These are phyloP conservation scores for Campylomormyrus tamandua DNA, from an alignment of 2,113 vertebrate species.

Conservation along the genomic window DNA sequence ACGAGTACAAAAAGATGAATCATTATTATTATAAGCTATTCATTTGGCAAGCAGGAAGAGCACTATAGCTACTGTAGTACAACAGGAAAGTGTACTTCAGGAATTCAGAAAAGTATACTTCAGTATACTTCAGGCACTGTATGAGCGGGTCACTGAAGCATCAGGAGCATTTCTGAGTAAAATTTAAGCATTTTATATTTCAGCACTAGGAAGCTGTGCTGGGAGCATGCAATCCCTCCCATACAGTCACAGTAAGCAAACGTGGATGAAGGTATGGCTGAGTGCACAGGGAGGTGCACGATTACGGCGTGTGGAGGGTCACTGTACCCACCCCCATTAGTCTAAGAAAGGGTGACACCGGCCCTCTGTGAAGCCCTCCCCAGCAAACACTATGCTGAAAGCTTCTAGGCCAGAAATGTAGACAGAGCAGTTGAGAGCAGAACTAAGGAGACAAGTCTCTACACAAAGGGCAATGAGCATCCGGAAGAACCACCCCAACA, in stretches of 20 bases:
- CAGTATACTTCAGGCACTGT: not conserved
- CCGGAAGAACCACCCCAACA: not conserved
- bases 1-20: not conserved
- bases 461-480: not conserved
- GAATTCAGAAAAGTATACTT: not conserved
- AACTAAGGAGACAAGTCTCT: not conserved
- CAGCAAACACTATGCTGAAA: not conserved
- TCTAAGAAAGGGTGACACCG: not conserved
- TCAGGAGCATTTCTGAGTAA: not conserved
- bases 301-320: not conserved
- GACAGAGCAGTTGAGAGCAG: not conserved
- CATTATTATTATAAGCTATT: not conserved
- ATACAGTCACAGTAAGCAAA: not conserved
- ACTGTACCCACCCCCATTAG: not conserved
- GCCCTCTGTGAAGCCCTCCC: not conserved
- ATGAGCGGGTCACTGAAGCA: not conserved
- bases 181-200: not conserved
- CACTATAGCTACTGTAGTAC: not conserved
- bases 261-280: not conserved
- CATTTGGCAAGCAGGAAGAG: not conserved
- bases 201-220: not conserved
- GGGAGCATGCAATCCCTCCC: not conserved
- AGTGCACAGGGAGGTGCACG: not conserved
- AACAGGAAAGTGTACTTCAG: not conserved
- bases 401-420: not conserved